Evolutionary conservation across 2,888 invertebrate species (phyloP), one percentile per base, ranked within the genome.

Genomic region (Scaptomyza tumidula): DNA sequence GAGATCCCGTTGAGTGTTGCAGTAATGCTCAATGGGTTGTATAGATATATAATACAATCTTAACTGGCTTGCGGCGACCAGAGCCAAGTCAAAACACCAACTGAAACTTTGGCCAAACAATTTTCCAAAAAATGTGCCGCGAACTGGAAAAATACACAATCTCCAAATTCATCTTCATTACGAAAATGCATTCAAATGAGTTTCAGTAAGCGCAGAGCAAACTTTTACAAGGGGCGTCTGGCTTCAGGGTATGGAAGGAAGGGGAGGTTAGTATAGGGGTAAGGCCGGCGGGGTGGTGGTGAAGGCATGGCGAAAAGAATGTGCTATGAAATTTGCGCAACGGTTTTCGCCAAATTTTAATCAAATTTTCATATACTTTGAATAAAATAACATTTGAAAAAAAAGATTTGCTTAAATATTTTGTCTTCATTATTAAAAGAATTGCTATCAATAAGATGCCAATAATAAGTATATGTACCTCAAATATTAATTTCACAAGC

Each of bases 81-180:
- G 54, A 56, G 58, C 50, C 63, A 69, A 65, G 64, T 49, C 69
- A 43, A 62, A 78, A 63, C 71, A 74, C 55, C 72, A 85, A 67
- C 73, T 54, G 55, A 59, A 83, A 79, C 68, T 83, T 79, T 81
- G 69, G 65, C 48, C 70, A 83, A 68, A 75, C 79, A 80, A 75
- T 75, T 63, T 67, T 62, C 70, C 78, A 73, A 73, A 78, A 84
- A 72, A 71, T 83, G 87, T 76, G 78, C 73, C 75, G 69, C 78
- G 75, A 80, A 82, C 85, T 73, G 85, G 85, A 85, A 86, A 86
- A 85, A 85, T 85, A 85, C 82, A 85, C 87, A 87, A 83, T 86
- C 86, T 86, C 64, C 78, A 78, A 80, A 84, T 83, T 84, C 78
- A 80, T 84, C 86, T 76, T 86, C 74, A 80, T 86, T 80, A 80